Evolutionary conservation across 2,888 invertebrate genomes (phyloP), one percentile per base, ranked within the genome.

Genomic region (Drosophila neutralis): DNA sequence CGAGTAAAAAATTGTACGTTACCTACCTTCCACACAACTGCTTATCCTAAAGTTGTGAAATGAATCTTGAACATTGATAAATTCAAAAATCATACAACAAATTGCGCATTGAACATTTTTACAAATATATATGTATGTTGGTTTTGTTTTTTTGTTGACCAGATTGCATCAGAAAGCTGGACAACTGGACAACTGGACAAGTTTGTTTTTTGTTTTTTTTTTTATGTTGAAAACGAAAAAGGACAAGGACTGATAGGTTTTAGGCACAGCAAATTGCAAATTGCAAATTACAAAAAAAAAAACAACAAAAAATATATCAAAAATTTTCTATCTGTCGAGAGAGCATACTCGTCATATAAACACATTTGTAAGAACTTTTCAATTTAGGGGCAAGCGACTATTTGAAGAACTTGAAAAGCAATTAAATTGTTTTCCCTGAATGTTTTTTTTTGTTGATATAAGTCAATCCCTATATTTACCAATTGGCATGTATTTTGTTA

Each of bases 171-270:
- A n/a, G n/a, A 31, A 0, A 35, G 40, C 45, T 45, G 45, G 21
- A 15, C 24, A 63, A 52, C 45, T 45, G 45, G 21, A 15, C 24
- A 63, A 52, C 40, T 52, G 51, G 54, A 40, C 18, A 40, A 2
- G 36, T 24, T 56, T 56, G 40, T 61, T 72, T 45, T 21, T 45
- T 21, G 5, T 11, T 4, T 42, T 21, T 21, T 13, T 45, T 1
- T 48, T 29, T 54, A 18, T 54, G 52, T 67, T 65, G 33, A 70
- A 51, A 80, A 60, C 49, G 69, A 49, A 52, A 69, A 69, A 66
- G 80, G 78, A 81, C 73, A 82, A 64, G 79, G 80, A 80, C 79
- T 80, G 79, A 80, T 80, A 80, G 79, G 67, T 70, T 82, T 80
- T 80, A 80, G 79, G 70, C 70, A 62, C 38, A 38, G 29, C 21